Conservation (phyloP, 2,797 vertebrate species). For the Falco berigora region DNA sequence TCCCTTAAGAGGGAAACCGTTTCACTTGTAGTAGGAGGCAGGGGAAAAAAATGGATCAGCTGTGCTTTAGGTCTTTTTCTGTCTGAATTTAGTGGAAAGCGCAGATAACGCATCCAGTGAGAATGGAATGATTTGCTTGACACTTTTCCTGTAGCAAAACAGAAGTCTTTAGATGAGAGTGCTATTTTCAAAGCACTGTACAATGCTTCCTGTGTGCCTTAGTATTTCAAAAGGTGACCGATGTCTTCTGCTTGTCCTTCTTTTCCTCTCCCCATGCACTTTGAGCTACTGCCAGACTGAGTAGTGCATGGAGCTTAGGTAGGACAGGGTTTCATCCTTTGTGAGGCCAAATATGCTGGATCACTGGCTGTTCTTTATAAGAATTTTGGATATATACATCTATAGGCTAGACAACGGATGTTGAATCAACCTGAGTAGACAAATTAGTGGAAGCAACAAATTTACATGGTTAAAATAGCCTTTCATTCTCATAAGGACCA, state of each 20-base stretch:
- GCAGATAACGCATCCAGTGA: not conserved
- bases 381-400: no score
- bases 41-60: conserved; percentile 25
- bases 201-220: not conserved
- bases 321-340: not conserved
- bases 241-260: not conserved
- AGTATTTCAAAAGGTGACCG: not conserved
- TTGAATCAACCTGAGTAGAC: not conserved
- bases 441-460: not conserved
- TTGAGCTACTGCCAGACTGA: not conserved
- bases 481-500: not conserved
- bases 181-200: conserved; percentile 2
- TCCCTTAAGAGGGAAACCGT: not conserved
- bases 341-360: not conserved
- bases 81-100: conserved; percentile 23
- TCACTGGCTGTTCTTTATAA: not conserved
- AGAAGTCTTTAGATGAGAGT: not conserved
- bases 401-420: not conserved
- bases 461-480: not conserved
- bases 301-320: not conserved
- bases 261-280: not conserved
- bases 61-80: conserved; percentile 47
- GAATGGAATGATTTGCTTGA: conserved; percentile 32
- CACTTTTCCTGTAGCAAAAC: conserved; percentile 10
- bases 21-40: conserved; percentile 41